Conservation (phyloP, 2,797 vertebrate genomes). For the Prionace glauca region DNA sequence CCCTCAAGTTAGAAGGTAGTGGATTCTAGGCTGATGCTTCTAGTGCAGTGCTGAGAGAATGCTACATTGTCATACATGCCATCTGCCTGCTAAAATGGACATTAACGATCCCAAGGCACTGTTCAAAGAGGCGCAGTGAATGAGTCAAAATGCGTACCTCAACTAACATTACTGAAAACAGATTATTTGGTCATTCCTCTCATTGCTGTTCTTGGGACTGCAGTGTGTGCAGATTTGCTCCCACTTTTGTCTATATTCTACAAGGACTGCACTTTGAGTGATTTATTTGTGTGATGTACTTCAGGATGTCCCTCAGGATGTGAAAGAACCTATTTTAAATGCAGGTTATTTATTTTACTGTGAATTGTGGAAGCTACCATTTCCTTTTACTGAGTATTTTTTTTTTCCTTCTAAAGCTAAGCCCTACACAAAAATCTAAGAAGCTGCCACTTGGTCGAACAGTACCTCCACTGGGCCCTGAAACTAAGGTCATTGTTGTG, state of each 20-base stretch:
- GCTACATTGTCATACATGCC: background rate
- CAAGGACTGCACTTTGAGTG: background rate
- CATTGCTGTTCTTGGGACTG: background rate
- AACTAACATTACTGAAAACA: background rate
- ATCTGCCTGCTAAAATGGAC: background rate
- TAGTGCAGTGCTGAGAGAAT: no score
- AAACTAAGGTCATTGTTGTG: conserved; percentile 90
- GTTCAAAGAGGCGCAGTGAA: background rate
- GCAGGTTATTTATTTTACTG: background rate
- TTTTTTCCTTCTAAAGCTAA: conserved; percentile 58
- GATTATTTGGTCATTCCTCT: background rate
- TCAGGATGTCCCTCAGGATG: background rate
- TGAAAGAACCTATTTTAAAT: background rate
- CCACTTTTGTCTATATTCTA: background rate
- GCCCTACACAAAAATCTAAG: conserved; percentile 79
- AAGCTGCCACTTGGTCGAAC: conserved; percentile 77
- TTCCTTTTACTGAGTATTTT: background rate
- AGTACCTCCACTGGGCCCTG: conserved; percentile 81
- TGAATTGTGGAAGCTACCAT: background rate
- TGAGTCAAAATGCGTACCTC: background rate
- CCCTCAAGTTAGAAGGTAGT: background rate
- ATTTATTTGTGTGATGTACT: background rate
- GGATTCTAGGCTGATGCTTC: background rate
- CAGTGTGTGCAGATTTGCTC: background rate
- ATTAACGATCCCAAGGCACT: background rate